Conservation (phyloP, 1,140 invertebrate genomes). For the Pemphigus obesinymphae region DNA sequence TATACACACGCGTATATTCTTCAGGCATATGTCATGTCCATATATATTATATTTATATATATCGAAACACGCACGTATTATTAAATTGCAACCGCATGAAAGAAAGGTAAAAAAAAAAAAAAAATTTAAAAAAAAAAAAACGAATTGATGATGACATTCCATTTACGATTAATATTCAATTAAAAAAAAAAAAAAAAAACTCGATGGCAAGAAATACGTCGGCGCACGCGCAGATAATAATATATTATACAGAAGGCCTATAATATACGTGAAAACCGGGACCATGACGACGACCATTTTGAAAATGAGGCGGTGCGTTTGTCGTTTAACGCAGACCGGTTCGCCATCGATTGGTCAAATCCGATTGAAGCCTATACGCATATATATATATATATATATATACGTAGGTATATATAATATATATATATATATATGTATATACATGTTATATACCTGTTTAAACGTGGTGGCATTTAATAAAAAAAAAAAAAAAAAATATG, state of each 20-base stretch:
- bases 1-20: too few species aligned
- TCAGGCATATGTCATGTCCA: not conserved
- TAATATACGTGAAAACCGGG: slow-evolving; percentile 4
- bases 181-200: too few species aligned
- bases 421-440: not conserved
- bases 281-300: slow-evolving; percentile 41
- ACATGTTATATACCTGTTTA: not conserved
- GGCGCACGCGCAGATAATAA: not conserved
- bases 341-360: slow-evolving; percentile 34
- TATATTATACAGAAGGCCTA: not conserved
- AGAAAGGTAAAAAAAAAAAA: not conserved
- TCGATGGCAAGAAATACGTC: too few species aligned
- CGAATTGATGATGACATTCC: not conserved
- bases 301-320: slow-evolving; percentile 38
- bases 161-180: not conserved
- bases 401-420: not conserved
- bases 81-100: not conserved
- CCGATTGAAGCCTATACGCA: not conserved
- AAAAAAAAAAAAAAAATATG: not conserved
- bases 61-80: not conserved
- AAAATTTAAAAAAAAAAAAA: not conserved
- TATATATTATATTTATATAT: not conserved
- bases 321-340: not conserved
- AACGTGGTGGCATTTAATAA: not conserved
- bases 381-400: not conserved